Percentiles rank a stretch among this genome's conserved stretches.
Evolutionary conservation across 2,888 invertebrate genomes (phyloP).

Genomic region (Heterodera filipjevi): DNA sequence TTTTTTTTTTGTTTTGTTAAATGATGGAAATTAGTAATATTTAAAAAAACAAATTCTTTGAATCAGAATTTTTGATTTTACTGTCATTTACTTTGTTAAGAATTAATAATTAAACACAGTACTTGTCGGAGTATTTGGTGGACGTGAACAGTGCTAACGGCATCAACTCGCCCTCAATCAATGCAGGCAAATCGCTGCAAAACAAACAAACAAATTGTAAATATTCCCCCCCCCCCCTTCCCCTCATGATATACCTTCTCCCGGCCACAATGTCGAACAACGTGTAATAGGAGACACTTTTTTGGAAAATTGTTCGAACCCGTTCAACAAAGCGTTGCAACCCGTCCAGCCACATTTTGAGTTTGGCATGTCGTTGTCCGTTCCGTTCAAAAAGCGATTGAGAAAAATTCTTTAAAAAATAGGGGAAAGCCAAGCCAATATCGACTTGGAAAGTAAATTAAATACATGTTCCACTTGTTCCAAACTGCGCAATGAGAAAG

Average conservation of each 20-base stretch:
- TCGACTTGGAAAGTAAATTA: not conserved
- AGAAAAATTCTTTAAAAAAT: slow-evolving; percentile 18
- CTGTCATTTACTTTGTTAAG: too few relatives aligned
- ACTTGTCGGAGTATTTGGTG: slow-evolving; percentile 35
- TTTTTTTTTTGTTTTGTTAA: too few relatives aligned
- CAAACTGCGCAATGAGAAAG: slow-evolving; percentile 27
- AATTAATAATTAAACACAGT: not conserved
- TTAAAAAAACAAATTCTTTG: too few relatives aligned
- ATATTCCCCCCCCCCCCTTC: not conserved
- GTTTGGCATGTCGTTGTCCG: slow-evolving; percentile 16
- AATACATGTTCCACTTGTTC: slow-evolving; percentile 28
- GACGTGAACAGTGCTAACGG: slow-evolving; percentile 36
- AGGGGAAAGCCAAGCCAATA: not conserved
- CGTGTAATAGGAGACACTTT: slow-evolving; percentile 33
- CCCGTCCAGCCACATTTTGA: not conserved
- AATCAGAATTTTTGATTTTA: too few relatives aligned
- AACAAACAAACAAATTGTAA: not conserved
- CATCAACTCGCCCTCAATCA: slow-evolving; percentile 49
- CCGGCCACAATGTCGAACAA: slow-evolving; percentile 36
- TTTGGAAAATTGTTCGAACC: slow-evolving; percentile 31
- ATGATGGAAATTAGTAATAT: too few relatives aligned
- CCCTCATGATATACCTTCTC: not conserved
- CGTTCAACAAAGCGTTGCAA: slow-evolving; percentile 28
- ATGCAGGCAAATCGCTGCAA: slow-evolving; percentile 49
- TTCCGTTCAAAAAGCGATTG: slow-evolving; percentile 35